Percentiles rank a stretch among this genome's conserved stretches.
Conservation (phyloP, 1,140 invertebrate genomes). For the Chlorops oryzae region DNA sequence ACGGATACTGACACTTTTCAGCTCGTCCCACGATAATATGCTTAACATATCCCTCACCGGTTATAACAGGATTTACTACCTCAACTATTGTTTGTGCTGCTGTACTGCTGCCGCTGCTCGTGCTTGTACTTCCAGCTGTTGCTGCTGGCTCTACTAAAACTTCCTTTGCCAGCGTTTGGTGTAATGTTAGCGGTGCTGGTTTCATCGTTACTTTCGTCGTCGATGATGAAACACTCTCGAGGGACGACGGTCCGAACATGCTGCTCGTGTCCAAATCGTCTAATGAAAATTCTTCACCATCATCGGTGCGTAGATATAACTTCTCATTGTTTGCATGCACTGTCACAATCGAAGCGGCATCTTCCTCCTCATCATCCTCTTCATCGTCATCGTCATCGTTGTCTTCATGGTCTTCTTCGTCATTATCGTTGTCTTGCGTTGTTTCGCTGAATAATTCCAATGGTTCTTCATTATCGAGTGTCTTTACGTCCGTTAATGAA, state of each 20-base stretch:
- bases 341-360: slow-evolving; percentile 44
- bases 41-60: slow-evolving; percentile 38
- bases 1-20: slow-evolving; percentile 15
- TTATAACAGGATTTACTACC: slow-evolving; percentile 44
- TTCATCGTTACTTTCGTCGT: slow-evolving; percentile 40
- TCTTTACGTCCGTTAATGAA: neutral
- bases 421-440: slow-evolving; percentile 17
- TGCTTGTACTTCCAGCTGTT: neutral
- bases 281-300: neutral
- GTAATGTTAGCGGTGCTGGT: slow-evolving; percentile 30
- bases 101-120: neutral
- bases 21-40: slow-evolving; percentile 37
- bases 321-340: slow-evolving; percentile 42
- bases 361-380: slow-evolving; percentile 38
- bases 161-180: slow-evolving; percentile 43
- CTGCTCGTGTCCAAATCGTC: slow-evolving; percentile 13
- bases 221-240: slow-evolving; percentile 30
- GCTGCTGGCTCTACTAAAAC: slow-evolving; percentile 7
- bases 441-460: slow-evolving; percentile 1
- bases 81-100: slow-evolving; percentile 39
- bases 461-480: slow-evolving; percentile 1
- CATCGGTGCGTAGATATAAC: slow-evolving; percentile 38
- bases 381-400: slow-evolving; percentile 24
- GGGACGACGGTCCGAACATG: slow-evolving; percentile 36
- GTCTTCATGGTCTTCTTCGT: slow-evolving; percentile 13